Conservation (phyloP, 2,113 vertebrate species). For the Marmota flaviventris region DNA sequence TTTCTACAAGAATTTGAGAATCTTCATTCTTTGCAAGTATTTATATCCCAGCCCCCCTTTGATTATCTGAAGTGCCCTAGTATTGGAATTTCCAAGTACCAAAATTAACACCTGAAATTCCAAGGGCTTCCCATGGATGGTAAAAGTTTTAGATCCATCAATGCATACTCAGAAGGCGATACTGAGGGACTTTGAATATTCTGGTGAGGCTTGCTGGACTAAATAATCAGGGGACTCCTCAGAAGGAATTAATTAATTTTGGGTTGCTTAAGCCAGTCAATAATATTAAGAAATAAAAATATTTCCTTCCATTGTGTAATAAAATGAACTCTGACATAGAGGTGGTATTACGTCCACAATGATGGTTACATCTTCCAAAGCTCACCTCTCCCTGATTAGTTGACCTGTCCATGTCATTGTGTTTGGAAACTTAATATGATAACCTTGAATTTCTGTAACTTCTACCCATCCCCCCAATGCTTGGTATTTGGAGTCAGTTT, state of each 20-base stretch:
- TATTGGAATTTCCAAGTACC: not conserved
- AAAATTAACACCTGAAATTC: not conserved
- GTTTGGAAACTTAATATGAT: constrained; percentile 18
- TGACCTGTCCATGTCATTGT: not conserved
- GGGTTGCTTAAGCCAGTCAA: not conserved
- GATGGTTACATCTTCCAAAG: not conserved
- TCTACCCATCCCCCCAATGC: not conserved
- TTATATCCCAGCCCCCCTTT: not conserved
- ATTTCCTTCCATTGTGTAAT: not conserved
- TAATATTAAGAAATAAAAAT: constrained; percentile 37
- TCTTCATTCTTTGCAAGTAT: not conserved
- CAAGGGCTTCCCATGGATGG: not conserved
- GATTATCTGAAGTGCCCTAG: not conserved
- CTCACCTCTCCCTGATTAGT: not conserved
- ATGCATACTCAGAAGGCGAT: not conserved
- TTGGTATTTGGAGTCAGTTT: constrained; percentile 41
- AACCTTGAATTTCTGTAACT: not conserved
- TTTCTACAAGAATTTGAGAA: not conserved
- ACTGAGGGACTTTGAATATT: not conserved
- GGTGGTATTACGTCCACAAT: not conserved
- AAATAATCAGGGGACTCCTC: not conserved
- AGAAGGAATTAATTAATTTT: not conserved
- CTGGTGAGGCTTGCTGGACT: not conserved
- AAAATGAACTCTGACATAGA: not conserved
- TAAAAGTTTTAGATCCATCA: not conserved